These are phyloP conservation scores for Myotis pilosus DNA, from an alignment of 2,797 vertebrate genomes.

Conservation along the genomic window DNA sequence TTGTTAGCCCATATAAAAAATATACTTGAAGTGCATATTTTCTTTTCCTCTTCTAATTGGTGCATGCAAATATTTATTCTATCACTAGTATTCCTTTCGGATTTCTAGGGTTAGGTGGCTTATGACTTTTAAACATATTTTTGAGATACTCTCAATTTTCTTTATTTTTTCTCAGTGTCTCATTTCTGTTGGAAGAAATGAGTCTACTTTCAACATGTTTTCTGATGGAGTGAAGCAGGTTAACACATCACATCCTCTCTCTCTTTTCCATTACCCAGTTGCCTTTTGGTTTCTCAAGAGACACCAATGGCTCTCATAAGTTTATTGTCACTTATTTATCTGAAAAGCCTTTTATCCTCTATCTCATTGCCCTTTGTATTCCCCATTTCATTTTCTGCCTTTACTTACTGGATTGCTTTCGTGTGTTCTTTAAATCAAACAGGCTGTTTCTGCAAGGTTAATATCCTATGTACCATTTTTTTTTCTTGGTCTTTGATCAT, in stretches of 20 bases:
- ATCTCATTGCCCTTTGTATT: constrained; percentile 51
- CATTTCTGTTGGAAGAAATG: neutral
- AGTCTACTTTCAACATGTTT: constrained; percentile 42
- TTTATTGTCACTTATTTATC: constrained; percentile 50
- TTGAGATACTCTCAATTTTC: neutral
- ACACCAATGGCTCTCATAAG: neutral
- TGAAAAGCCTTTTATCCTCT: constrained; percentile 70
- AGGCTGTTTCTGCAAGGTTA: constrained; percentile 73
- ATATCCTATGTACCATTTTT: constrained; percentile 26
- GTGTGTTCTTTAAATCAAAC: constrained; percentile 55
- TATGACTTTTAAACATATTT: neutral
- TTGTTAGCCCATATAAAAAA: neutral
- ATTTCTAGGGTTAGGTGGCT: neutral
- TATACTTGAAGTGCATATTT: neutral
- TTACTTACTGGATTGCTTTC: constrained; percentile 47
- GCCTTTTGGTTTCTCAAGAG: constrained; percentile 56
- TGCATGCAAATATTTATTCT: neutral
- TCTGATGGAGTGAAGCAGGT: neutral
- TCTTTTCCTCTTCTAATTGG: neutral
- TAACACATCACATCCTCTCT: neutral
- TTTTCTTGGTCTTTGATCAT: constrained; percentile 54
- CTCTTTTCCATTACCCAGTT: neutral
- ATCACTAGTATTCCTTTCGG: neutral
- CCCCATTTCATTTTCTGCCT: constrained; percentile 61
- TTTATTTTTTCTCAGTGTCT: constrained; percentile 17